phyloP scores from a whole-genome alignment of 1,140 invertebrate species.

The Watersipora subatra region DNA sequence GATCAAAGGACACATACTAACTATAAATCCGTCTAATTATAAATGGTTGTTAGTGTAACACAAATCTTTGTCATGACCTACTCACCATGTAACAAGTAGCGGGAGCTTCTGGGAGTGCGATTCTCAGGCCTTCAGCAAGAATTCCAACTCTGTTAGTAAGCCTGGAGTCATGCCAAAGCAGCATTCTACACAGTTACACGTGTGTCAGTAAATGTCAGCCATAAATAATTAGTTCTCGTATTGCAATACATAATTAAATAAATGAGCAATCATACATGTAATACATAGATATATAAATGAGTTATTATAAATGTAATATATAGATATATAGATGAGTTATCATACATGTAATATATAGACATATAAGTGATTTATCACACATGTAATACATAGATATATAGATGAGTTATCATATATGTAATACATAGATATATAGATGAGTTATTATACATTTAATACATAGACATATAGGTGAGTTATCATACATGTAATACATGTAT shows the following conservation, averaged over 20 bases:
- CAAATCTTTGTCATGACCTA: background rate
- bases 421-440: background rate
- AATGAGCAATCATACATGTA: background rate
- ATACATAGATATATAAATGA: background rate
- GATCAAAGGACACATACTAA: too few relatives aligned
- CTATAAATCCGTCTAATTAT: too few relatives aligned
- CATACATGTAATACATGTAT: too few relatives aligned
- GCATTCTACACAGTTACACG: constrained; percentile 18
- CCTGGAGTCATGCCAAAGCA: constrained; percentile 38
- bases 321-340: background rate
- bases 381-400: background rate
- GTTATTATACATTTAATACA: background rate
- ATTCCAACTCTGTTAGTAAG: constrained; percentile 39
- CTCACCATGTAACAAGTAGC: constrained; percentile 40
- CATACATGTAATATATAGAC: background rate
- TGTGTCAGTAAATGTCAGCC: background rate
- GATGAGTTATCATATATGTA: background rate
- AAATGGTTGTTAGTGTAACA: too few relatives aligned
- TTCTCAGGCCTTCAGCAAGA: constrained; percentile 31
- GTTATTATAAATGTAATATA: background rate
- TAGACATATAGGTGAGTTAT: background rate
- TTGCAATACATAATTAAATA: background rate
- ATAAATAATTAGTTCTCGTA: background rate
- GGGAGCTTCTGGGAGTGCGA: constrained; percentile 40
- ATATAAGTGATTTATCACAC: background rate